A percentile compares a stretch with the other conserved stretches of the same genome.
Conservation (phyloP, 2,888 invertebrate genomes). For the Carpatolechia fugitivella region DNA sequence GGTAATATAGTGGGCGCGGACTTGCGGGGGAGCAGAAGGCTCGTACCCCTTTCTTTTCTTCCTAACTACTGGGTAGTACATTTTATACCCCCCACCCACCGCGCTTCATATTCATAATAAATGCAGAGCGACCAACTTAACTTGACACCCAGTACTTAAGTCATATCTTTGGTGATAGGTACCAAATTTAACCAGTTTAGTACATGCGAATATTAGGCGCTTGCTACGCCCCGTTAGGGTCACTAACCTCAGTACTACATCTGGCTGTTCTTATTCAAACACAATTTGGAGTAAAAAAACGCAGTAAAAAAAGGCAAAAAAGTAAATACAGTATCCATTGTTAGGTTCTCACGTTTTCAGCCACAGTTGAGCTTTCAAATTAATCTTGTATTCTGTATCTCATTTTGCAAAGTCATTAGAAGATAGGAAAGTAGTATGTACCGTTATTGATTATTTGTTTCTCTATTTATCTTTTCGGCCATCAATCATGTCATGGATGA, state of each 20-base stretch:
- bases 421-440: background rate
- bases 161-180: background rate
- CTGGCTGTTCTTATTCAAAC: slow-evolving; percentile 8
- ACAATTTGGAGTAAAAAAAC: background rate
- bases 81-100: too few species aligned
- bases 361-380: background rate
- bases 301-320: background rate
- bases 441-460: background rate
- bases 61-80: too few species aligned
- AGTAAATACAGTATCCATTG: background rate
- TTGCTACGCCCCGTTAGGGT: slow-evolving; percentile 18
- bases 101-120: too few species aligned
- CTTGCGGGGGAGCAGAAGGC: too few species aligned
- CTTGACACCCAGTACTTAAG: background rate
- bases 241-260: slow-evolving; percentile 13
- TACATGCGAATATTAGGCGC: slow-evolving; percentile 17
- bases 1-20: too few species aligned
- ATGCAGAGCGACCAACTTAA: background rate
- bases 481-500: background rate
- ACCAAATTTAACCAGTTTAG: background rate
- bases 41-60: too few species aligned
- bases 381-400: background rate
- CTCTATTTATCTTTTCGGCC: background rate
- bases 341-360: background rate
- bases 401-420: background rate